phyloP scores from a whole-genome alignment of 1,140 invertebrate genomes.

The Drosophila ogumai region DNA sequence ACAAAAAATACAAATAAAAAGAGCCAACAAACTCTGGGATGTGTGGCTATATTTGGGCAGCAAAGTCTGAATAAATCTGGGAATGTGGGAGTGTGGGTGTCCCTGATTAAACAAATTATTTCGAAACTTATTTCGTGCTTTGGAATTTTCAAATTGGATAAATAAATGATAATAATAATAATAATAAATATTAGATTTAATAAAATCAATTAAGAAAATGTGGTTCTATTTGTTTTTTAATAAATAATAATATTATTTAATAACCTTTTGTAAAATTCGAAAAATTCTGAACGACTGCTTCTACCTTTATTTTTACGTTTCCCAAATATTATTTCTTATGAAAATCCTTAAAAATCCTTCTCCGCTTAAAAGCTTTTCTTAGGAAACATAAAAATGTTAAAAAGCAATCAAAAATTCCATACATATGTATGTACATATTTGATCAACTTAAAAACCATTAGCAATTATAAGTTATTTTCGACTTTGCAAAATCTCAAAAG shows the following conservation, averaged over 20 bases:
- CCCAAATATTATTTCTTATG: no score
- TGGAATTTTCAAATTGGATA: background rate
- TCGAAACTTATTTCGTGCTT: background rate
- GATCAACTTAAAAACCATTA: conserved; percentile 7
- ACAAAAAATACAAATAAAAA: conserved; percentile 2
- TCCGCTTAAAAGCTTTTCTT: background rate
- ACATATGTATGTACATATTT: background rate
- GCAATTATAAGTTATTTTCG: conserved; percentile 31
- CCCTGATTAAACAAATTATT: conserved; percentile 5
- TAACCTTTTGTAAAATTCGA: no score
- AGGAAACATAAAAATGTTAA: background rate
- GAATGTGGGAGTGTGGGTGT: conserved; percentile 1
- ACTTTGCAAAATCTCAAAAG: conserved; percentile 27
- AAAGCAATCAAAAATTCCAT: conserved; percentile 1
- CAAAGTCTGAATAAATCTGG: conserved; percentile 1
- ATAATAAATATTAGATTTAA: no score
- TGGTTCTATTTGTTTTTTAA: no score
- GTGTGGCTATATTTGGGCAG: conserved; percentile 19
- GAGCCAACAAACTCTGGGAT: background rate
- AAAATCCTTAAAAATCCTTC: background rate
- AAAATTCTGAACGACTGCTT: no score
- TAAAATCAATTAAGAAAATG: no score
- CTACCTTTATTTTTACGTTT: no score
- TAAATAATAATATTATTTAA: no score
- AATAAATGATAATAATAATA: no score